Percentiles rank a stretch among this genome's conserved stretches.
Evolutionary conservation across 1,140 invertebrate genomes (phyloP).

Genomic region (Dreissena rostriformis): DNA sequence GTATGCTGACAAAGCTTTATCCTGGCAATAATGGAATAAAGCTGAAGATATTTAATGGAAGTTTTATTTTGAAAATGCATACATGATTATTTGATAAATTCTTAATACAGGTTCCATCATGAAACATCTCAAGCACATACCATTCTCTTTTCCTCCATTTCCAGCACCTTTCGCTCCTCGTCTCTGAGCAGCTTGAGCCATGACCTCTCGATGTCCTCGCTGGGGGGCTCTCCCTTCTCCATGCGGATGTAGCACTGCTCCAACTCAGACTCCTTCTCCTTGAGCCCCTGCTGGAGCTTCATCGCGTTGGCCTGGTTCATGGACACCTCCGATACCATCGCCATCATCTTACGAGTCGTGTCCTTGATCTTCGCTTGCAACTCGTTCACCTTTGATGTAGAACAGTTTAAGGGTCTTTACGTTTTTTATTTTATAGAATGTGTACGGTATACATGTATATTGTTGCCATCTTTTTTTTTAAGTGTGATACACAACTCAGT

Average conservation of each 20-base stretch:
- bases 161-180: slow-evolving; percentile 65
- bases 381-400: slow-evolving; percentile 76
- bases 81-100: neutral
- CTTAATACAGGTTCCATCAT: neutral
- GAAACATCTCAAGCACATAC: slow-evolving; percentile 59
- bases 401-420: neutral
- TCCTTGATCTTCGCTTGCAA: slow-evolving; percentile 79
- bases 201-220: slow-evolving; percentile 74
- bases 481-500: too few relatives aligned
- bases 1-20: too few relatives aligned
- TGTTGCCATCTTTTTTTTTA: too few relatives aligned
- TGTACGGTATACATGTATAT: too few relatives aligned
- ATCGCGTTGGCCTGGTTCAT: slow-evolving; percentile 80
- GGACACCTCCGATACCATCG: slow-evolving; percentile 80
- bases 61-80: neutral
- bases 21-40: too few relatives aligned
- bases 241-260: slow-evolving; percentile 79
- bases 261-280: slow-evolving; percentile 76
- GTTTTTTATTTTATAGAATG: too few relatives aligned
- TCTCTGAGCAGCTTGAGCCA: slow-evolving; percentile 73
- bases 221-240: slow-evolving; percentile 81
- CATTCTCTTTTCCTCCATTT: slow-evolving; percentile 71
- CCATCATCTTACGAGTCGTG: slow-evolving; percentile 81
- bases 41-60: neutral
- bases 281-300: slow-evolving; percentile 78